These are phyloP conservation scores for Nemoura dubitans DNA, from an alignment of 2,888 invertebrate species.

Conservation along the genomic window DNA sequence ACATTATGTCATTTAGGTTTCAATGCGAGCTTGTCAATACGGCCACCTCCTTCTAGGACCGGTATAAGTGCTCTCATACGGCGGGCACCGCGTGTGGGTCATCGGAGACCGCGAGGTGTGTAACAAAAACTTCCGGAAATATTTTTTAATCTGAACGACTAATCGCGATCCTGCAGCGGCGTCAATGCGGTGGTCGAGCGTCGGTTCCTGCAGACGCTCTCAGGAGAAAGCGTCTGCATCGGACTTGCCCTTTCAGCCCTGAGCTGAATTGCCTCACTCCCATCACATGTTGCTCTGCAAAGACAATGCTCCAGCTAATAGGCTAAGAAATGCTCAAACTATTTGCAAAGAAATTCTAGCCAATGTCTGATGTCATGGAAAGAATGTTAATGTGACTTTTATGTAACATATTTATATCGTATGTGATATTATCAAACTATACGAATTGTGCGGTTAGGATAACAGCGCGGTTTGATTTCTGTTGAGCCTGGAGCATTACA, in stretches of 20 bases:
- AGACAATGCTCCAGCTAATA: neutral
- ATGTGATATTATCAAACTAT: too few species aligned
- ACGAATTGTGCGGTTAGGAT: too few species aligned
- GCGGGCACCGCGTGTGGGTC: neutral
- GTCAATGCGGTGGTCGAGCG: neutral
- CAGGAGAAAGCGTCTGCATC: neutral
- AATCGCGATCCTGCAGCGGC: slow-evolving; percentile 16
- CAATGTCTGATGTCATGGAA: neutral
- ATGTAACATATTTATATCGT: neutral
- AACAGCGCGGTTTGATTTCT: too few species aligned
- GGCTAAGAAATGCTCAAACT: neutral
- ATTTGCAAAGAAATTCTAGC: neutral
- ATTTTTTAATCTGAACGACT: neutral
- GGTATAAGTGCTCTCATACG: neutral
- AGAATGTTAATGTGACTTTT: neutral
- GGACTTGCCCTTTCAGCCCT: neutral
- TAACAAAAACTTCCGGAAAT: slow-evolving; percentile 27
- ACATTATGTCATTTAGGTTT: neutral
- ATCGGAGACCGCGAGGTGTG: neutral
- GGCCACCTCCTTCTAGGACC: neutral
- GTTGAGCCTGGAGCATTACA: too few species aligned
- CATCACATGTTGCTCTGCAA: neutral
- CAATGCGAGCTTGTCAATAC: neutral
- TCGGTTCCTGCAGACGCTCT: neutral
- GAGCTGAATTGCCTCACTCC: neutral